phyloP scores from a whole-genome alignment of 2,797 vertebrate genomes.

The Myoxocephalus aenaeus region DNA sequence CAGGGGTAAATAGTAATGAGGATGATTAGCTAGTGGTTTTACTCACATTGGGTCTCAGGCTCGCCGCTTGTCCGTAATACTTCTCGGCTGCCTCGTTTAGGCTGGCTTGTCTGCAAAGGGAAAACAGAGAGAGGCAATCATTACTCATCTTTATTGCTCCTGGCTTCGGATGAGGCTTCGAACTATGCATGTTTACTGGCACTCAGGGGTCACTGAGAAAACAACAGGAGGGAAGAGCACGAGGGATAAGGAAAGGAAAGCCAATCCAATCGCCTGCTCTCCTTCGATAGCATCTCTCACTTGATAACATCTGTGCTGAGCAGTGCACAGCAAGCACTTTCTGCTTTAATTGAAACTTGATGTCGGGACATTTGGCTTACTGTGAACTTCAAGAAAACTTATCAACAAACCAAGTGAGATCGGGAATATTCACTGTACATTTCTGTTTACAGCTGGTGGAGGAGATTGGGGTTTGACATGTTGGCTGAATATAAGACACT shows the following conservation, averaged over 20 bases:
- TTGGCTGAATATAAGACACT: slow-evolving; percentile 10
- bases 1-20: slow-evolving; percentile 51
- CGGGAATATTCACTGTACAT: slow-evolving; percentile 14
- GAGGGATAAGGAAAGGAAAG: slow-evolving; percentile 51
- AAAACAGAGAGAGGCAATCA: slow-evolving; percentile 65
- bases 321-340: slow-evolving; percentile 43
- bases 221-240: slow-evolving; percentile 51
- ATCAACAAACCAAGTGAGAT: slow-evolving; percentile 24
- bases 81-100: slow-evolving; percentile 97
- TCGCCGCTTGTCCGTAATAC: slow-evolving; percentile 95
- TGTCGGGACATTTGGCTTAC: slow-evolving; percentile 53
- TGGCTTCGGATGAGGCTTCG: slow-evolving; percentile 68
- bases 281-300: slow-evolving; percentile 44
- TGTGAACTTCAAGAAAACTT: slow-evolving; percentile 29
- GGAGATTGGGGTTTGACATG: not conserved
- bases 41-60: slow-evolving; percentile 96
- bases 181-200: slow-evolving; percentile 62
- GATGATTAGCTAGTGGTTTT: slow-evolving; percentile 56
- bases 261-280: slow-evolving; percentile 37
- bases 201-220: slow-evolving; percentile 73
- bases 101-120: slow-evolving; percentile 92
- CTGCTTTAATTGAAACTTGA: slow-evolving; percentile 53
- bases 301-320: slow-evolving; percentile 52
- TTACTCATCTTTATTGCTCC: slow-evolving; percentile 79
- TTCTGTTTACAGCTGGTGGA: slow-evolving; percentile 10